These are phyloP conservation scores for Hydrotaea cyrtoneurina DNA, from an alignment of 2,888 invertebrate species.

Conservation along the genomic window DNA sequence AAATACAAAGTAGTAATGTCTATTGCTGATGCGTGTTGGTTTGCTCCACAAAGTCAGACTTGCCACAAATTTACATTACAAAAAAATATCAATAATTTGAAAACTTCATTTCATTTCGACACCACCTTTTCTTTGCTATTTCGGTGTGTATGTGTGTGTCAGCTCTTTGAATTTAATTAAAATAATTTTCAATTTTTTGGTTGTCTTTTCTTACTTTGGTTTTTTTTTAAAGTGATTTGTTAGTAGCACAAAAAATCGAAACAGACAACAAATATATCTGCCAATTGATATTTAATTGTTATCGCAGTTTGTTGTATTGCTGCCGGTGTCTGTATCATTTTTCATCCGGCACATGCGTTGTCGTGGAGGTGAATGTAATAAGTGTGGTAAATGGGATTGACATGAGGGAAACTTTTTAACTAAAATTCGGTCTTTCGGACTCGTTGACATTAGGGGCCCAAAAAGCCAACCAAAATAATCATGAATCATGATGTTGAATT, in stretches of 20 bases:
- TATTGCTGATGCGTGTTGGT: too few species aligned
- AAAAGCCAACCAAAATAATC: too few species aligned
- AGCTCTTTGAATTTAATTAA: neutral
- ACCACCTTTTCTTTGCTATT: neutral
- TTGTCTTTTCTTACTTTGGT: neutral
- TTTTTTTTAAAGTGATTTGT: constrained; percentile 16
- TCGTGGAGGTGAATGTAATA: neutral
- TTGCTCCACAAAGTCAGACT: too few species aligned
- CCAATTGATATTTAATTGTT: constrained; percentile 30
- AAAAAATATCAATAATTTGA: too few species aligned
- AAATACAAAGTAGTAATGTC: too few species aligned
- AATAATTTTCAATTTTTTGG: neutral
- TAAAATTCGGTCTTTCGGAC: too few species aligned
- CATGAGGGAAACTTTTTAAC: too few species aligned
- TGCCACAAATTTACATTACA: too few species aligned
- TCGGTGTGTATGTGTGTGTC: neutral
- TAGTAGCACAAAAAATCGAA: too few species aligned
- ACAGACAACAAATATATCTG: neutral
- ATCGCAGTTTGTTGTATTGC: neutral
- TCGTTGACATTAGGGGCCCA: too few species aligned
- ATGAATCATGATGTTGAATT: too few species aligned
- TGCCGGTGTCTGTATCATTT: neutral
- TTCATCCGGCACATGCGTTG: neutral
- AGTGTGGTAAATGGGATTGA: neutral
- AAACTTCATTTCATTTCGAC: too few species aligned